Evolutionary conservation across 2,888 invertebrate genomes (phyloP), one percentile per base, ranked within the genome.

Genomic region (Mesorhabditis belari): DNA sequence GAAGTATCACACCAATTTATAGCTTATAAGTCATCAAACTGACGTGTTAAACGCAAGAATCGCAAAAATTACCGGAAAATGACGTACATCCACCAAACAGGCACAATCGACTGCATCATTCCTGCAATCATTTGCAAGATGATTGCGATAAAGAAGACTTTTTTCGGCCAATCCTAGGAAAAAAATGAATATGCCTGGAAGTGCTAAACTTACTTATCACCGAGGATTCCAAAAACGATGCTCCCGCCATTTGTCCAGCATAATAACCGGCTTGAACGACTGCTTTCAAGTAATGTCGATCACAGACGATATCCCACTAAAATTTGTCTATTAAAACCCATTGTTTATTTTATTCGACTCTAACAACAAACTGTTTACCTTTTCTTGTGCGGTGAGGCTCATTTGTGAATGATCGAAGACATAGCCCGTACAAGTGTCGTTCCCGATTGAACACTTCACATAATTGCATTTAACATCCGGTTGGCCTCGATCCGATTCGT

Each of bases 81-180:
- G 6, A 89, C 86, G 76, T 90, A 88, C 77, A 86, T 81, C 84
- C 86, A 86, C 67, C 86, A 87, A 83, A 87, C 87, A 3, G 89
- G 87, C 0, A 88, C 87, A 65, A 88, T 85, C 0, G 89, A 88
- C 23, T 89, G 88, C 0, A 86, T 84, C 9, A 88, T 85, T 17
- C 90, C 90, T 23, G 87, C 86, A 62, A 87, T 80, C 3, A 89
- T 84, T 82, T 90, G 90, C 49, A 90, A 83, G 52, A 88, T 83
- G 19, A 90, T 88, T 4, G 89, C 88, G 49, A 85, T 83, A 58
- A 90, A 85, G 75, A 91, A 85, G 0, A 90, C 89, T 62, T 86
- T 82, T 89, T 88, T 60, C 91, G 85, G 0, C 91, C 91, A 77
- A 84, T 89, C 79, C 90, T 90, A 29, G n/a, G n/a, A 50, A 64